Conservation (phyloP, 2,113 vertebrate genomes). For the Platichthys stellatus region DNA sequence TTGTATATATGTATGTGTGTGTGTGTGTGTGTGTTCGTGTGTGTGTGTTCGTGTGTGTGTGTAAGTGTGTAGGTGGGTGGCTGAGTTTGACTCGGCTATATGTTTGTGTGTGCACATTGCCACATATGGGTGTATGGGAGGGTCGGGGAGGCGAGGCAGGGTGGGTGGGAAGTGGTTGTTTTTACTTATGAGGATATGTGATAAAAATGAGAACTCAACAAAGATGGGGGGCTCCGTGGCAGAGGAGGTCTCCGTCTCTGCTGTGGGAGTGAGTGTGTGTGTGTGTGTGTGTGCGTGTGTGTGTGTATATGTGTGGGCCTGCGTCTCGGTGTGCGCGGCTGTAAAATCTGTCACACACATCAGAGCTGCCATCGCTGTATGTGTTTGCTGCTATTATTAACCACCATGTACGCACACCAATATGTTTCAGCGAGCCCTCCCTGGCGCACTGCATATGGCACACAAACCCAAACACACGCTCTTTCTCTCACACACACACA, state of each 20-base stretch:
- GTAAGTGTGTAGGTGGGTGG: conserved; percentile 38
- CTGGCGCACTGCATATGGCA: conserved; percentile 73
- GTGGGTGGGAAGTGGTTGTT: conserved; percentile 84
- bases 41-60: conserved; percentile 31
- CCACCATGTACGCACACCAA: conserved; percentile 78
- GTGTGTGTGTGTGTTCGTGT: conserved; percentile 13
- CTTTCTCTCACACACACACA: conserved; percentile 28
- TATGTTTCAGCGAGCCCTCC: conserved; percentile 79
- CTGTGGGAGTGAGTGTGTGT: conserved; percentile 36
- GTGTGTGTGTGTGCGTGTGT: conserved; percentile 49
- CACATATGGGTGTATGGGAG: conserved; percentile 43
- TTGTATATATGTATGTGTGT: conserved; percentile 30
- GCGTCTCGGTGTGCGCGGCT: conserved; percentile 70
- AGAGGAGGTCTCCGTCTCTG: conserved; percentile 66
- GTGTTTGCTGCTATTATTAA: conserved; percentile 84
- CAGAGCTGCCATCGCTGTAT: conserved; percentile 77
- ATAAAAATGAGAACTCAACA: conserved; percentile 79
- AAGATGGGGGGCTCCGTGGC: conserved; percentile 73
- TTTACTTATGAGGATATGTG: conserved; percentile 72
- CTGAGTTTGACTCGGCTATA: conserved; percentile 53
- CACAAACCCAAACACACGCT: conserved; percentile 64
- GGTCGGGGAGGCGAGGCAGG: conserved; percentile 36
- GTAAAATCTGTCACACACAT: conserved; percentile 82
- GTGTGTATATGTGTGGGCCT: conserved; percentile 56
- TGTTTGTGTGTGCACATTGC: conserved; percentile 44